These are phyloP conservation scores for Myotis yumanensis DNA, from an alignment of 2,113 vertebrate genomes.

Conservation along the genomic window DNA sequence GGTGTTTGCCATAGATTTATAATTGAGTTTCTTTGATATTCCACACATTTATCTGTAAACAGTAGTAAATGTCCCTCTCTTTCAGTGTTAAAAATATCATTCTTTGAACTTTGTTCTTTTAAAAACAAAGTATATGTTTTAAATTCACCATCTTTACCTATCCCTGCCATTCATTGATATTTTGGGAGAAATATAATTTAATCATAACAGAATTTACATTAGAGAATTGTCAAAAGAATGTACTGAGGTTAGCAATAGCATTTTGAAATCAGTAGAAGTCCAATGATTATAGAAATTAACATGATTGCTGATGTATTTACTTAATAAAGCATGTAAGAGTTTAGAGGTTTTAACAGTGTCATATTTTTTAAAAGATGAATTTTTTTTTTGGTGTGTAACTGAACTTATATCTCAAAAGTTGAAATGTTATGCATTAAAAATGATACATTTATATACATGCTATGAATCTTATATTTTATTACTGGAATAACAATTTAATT, in stretches of 20 bases:
- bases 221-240: not conserved
- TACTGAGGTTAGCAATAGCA: not conserved
- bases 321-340: not conserved
- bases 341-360: not conserved
- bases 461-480: not conserved
- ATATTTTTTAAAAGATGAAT: not conserved
- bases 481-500: not conserved
- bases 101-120: not conserved
- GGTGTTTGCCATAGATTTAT: not conserved
- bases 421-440: not conserved
- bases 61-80: not conserved
- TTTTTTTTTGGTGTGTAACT: not conserved
- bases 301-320: not conserved
- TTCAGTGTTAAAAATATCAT: not conserved
- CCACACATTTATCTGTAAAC: not conserved
- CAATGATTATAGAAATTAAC: not conserved
- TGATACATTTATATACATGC: not conserved
- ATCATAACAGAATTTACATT: not conserved
- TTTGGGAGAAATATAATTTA: not conserved
- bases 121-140: not conserved
- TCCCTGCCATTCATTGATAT: not conserved
- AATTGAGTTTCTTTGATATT: not conserved
- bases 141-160: not conserved
- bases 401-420: not conserved
- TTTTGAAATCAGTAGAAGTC: not conserved